phyloP scores from a whole-genome alignment of 2,888 invertebrate genomes.

The Oscheius myriophilus region DNA sequence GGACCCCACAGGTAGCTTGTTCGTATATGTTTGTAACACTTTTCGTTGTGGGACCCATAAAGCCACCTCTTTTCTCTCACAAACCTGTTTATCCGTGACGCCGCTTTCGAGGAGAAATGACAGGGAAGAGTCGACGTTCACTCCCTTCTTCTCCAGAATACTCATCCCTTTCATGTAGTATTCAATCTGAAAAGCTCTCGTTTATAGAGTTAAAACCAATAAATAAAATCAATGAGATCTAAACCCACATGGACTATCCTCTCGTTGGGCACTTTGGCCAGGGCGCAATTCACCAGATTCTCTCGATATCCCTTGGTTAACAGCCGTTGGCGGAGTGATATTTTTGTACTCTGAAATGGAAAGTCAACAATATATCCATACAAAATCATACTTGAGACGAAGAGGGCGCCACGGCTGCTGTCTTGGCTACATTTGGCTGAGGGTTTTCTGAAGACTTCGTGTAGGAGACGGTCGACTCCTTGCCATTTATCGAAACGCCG shows the following conservation, averaged over 20 bases:
- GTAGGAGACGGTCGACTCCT: too few species aligned
- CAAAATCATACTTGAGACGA: too few species aligned
- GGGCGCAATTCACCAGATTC: slow-evolving; percentile 39
- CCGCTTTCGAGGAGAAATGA: slow-evolving; percentile 42
- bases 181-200: slow-evolving; percentile 46
- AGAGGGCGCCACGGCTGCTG: too few species aligned
- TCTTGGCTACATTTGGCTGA: too few species aligned
- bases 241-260: slow-evolving; percentile 42
- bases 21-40: too few species aligned
- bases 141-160: slow-evolving; percentile 46
- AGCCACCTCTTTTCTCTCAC: too few species aligned
- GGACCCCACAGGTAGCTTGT: too few species aligned
- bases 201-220: neutral
- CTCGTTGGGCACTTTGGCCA: slow-evolving; percentile 34
- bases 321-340: slow-evolving; percentile 29
- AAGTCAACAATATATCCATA: neutral
- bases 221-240: neutral
- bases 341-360: slow-evolving; percentile 1
- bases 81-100: slow-evolving; percentile 51
- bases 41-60: too few species aligned
- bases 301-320: slow-evolving; percentile 43
- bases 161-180: slow-evolving; percentile 57
- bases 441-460: too few species aligned
- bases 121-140: slow-evolving; percentile 35
- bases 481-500: too few species aligned